These are phyloP conservation scores for Myrmecophaga tridactyla DNA, from an alignment of 2,113 vertebrate species.

Conservation along the genomic window DNA sequence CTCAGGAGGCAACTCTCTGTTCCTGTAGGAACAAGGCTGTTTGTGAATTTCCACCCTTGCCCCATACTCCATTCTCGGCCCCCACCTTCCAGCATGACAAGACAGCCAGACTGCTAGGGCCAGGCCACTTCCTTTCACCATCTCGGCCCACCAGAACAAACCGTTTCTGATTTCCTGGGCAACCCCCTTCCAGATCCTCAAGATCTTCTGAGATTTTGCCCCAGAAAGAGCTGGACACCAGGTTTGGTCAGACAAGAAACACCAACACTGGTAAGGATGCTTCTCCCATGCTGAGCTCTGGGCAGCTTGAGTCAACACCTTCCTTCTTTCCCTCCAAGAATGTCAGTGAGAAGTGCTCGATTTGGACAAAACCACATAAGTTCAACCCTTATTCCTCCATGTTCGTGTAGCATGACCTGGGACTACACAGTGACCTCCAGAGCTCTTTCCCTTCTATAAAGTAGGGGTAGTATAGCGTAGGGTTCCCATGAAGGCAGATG, in stretches of 20 bases:
- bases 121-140: neutral
- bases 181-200: neutral
- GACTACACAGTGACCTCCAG: accelerated
- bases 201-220: neutral
- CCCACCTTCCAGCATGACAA: neutral
- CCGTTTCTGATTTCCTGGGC: too few relatives aligned
- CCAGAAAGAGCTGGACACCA: too few relatives aligned
- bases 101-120: neutral
- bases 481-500: accelerated
- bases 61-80: too few relatives aligned
- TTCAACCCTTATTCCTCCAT: accelerated
- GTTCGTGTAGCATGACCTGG: too few relatives aligned
- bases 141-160: too few relatives aligned
- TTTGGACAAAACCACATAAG: neutral
- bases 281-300: accelerated
- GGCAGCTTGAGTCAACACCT: neutral
- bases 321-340: neutral
- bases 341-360: accelerated
- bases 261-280: accelerated
- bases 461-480: neutral
- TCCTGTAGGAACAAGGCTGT: too few relatives aligned
- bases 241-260: neutral
- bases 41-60: too few relatives aligned
- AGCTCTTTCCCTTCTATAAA: neutral
- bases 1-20: too few relatives aligned